Evolutionary conservation across 2,888 invertebrate species (phyloP), one percentile per base, ranked within the genome.

Genomic region (Drosophila putrida): DNA sequence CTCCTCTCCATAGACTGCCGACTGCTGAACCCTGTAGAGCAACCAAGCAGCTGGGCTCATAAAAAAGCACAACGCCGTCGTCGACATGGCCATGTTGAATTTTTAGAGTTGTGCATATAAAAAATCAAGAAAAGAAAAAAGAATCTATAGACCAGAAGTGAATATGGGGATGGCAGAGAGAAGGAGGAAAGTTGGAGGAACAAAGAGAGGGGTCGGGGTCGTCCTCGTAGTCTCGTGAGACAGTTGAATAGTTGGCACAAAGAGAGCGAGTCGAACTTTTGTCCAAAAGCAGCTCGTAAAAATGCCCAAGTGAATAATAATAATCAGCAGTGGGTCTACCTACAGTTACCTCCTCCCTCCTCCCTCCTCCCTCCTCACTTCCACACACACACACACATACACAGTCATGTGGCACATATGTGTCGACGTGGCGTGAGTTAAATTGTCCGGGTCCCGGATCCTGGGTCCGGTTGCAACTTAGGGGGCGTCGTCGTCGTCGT

Each of bases 221-320:
- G 54, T 57, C 39, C 54, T 62, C 59, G 49, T 20, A 28, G 70
- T 77, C 72, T 82, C 72, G 68, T 65, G 69, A 73, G 73, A 75
- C 75, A 70, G 71, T 65, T 64, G 72, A 78, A 71, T 83, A 74
- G 80, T 78, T 71, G 71, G 69, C 73, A 82, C 55, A 72, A 71
- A 66, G 75, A 63, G 53, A 70, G 47, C 73, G 69, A 65, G 73
- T 54, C 78, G 80, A 86, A 85, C 82, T 88, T 83, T 86, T 76
- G 80, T 82, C 80, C 77, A 82, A 86, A 82, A 82, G 78, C 78
- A 84, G 82, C 86, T 88, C 86, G 90, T 89, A 89, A 90, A 89
- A 88, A 89, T 90, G 89, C 90, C 89, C 90, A 90, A 90, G 89
- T 89, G 90, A 89, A 84, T 90, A 90, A 90, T 89, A 90, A 89